A percentile compares a stretch with the other conserved stretches of the same genome.
phyloP scores from a whole-genome alignment of 2,113 vertebrate genomes.

The Thomomys bottae region DNA sequence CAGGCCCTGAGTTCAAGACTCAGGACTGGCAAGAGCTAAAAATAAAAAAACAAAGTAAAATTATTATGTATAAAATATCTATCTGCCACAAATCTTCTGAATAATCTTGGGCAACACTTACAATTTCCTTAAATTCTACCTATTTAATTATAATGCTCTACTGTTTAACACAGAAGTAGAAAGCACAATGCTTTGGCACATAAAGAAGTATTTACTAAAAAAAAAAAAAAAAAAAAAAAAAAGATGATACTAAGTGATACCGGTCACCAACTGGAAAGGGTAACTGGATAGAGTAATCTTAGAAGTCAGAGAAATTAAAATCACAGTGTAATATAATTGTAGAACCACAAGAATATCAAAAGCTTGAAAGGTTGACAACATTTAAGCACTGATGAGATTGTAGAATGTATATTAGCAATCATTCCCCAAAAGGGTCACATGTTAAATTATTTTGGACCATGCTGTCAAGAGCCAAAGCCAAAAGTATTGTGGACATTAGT shows the following conservation, averaged over 20 bases:
- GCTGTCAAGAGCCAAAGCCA: neutral
- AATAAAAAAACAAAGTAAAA: no score
- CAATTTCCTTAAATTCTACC: neutral
- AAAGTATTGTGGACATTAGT: neutral
- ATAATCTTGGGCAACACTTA: neutral
- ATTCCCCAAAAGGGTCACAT: neutral
- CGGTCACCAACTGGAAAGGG: neutral
- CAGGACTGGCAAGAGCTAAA: no score
- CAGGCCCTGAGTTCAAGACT: no score
- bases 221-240: no score
- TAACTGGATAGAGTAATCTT: neutral
- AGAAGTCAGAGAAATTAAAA: conserved; percentile 15
- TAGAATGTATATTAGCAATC: neutral
- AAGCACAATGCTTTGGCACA: neutral
- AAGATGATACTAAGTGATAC: neutral
- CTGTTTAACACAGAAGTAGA: neutral
- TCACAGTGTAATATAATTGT: neutral
- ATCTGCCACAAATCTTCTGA: neutral
- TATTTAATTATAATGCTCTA: neutral
- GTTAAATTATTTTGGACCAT: neutral
- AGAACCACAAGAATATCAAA: neutral
- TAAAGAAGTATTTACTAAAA: neutral
- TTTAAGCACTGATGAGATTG: neutral
- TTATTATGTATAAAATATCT: neutral
- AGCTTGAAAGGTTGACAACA: conserved; percentile 10